A percentile compares a stretch with the other conserved stretches of the same genome.
phyloP scores from a whole-genome alignment of 2,888 invertebrate species.

The Theretra japonica region DNA sequence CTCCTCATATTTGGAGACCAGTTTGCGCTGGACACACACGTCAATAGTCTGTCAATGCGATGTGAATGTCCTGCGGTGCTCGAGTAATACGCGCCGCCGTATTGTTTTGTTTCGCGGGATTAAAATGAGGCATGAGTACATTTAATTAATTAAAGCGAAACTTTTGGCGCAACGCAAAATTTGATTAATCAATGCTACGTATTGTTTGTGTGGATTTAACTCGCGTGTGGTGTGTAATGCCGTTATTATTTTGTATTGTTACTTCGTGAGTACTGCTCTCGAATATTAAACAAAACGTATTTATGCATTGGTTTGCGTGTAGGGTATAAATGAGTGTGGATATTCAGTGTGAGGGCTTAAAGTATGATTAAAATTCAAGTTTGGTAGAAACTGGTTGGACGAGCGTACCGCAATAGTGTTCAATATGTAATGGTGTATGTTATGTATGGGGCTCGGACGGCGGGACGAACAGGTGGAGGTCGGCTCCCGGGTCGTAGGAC shows the following conservation, averaged over 20 bases:
- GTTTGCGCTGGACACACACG: neutral
- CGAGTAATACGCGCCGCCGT: constrained; percentile 16
- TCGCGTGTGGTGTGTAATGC: neutral
- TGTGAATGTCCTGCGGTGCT: neutral
- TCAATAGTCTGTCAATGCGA: neutral
- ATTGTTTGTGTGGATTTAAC: constrained; percentile 14
- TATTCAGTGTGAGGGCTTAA: neutral
- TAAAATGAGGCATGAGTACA: constrained; percentile 10
- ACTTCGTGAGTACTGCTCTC: neutral
- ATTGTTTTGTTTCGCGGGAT: constrained; percentile 23
- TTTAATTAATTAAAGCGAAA: constrained; percentile 24
- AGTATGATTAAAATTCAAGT: constrained; percentile 27
- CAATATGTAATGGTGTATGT: constrained; percentile 40
- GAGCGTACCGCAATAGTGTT: constrained; percentile 40
- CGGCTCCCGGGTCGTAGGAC: constrained; percentile 53
- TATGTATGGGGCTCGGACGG: constrained; percentile 51
- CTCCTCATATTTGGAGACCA: neutral
- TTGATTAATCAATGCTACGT: constrained; percentile 18
- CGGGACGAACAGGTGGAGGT: constrained; percentile 54
- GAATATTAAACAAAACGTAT: neutral
- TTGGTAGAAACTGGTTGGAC: constrained; percentile 37
- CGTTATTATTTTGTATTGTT: constrained; percentile 2
- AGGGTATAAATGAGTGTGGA: neutral
- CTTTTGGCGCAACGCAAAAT: constrained; percentile 16
- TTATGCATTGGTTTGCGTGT: neutral